phyloP scores from a whole-genome alignment of 1,140 invertebrate genomes.

The Alviniconcha marisindica region DNA sequence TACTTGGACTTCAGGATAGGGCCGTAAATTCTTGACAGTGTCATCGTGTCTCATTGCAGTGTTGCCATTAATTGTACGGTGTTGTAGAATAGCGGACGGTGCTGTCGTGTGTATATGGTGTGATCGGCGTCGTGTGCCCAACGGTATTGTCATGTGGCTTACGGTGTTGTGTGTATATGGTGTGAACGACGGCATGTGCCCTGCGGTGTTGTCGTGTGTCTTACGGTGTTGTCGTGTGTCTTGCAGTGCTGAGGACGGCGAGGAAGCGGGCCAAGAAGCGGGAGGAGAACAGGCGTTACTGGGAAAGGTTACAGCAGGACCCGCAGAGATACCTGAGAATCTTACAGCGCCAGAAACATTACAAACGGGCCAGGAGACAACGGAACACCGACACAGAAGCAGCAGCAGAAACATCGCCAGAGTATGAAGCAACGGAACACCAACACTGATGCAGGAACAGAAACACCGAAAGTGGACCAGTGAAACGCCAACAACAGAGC shows the following conservation, averaged over 20 bases:
- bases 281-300: constrained; percentile 1
- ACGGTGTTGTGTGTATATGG: no score
- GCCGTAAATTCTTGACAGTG: no score
- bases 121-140: no score
- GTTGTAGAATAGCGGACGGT: neutral
- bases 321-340: constrained; percentile 11
- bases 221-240: neutral
- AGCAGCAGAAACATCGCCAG: neutral
- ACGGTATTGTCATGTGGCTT: no score
- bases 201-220: neutral
- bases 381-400: no score
- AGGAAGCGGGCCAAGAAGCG: constrained; percentile 2
- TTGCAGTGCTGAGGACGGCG: neutral
- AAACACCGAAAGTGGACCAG: no score
- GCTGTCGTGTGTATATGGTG: no score
- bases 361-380: neutral
- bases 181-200: neutral
- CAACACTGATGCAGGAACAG: no score
- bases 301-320: neutral
- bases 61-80: neutral
- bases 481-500: no score
- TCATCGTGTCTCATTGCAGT: no score
- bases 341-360: neutral
- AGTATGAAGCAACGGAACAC: neutral
- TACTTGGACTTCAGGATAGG: no score